Base-by-base conservation (phyloP, 1,140 invertebrate species). In the Helicoverpa armigera region DNA sequence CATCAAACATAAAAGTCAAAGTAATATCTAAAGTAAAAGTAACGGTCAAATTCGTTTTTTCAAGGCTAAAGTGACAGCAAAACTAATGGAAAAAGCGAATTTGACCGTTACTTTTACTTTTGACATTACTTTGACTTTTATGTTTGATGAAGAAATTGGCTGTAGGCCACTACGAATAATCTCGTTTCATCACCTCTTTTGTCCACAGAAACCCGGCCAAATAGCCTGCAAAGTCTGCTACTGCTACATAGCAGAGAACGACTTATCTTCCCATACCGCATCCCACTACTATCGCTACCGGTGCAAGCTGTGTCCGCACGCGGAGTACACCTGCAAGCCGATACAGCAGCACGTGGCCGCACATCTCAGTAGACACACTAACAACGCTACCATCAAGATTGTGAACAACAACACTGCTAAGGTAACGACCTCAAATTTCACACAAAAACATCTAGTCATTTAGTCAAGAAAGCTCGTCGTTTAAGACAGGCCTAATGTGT, bases 171-270 rank as follows among this genome's bases (percentile, higher is more conserved):
- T n/a, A n/a, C n/a, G n/a, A n/a, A n/a, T n/a, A n/a, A n/a, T n/a
- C n/a, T n/a, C n/a, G n/a, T n/a, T n/a, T n/a, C n/a, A n/a, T 7
- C n/a, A 5, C 4, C 7, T 16, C 11, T 77, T 58, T 67, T 53
- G 0, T 18, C 13, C 54, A 60, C 86, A 94, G 90, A 90, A 85
- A 82, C 83, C 86, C 0, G 85, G 88, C 3, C 80, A 80, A 10
- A 54, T 79, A 3, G 67, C 89, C 0, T 94, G 92, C 73, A 92
- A 90, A 82, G 83, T 94, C 0, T 94, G 92, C 80, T 91, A 89
- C 82, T 83, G 87, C 9, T 94, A 91, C 58, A 23, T 91, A 0
- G 86, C 88, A 0, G 86, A 90, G 18, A 51, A 58, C 0, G 85
- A 87, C 4, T 43, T 91, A 9, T 13, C 74, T 0, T 16, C 61